Percentiles rank a stretch among this genome's conserved stretches.
Evolutionary conservation across 2,888 invertebrate species (phyloP).

Genomic region (Icerya purchasi): DNA sequence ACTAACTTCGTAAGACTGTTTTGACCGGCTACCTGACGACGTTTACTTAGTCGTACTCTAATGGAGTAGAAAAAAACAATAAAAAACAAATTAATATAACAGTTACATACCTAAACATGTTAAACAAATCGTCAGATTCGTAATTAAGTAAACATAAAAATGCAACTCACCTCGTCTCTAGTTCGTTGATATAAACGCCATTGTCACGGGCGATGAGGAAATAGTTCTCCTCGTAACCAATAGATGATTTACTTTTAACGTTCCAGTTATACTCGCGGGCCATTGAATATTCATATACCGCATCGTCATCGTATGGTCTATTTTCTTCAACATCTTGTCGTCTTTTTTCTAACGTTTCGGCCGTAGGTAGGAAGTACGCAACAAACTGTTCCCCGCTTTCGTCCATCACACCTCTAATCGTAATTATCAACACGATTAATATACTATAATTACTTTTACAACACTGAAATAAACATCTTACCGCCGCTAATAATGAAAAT

Average conservation of each 20-base stretch:
- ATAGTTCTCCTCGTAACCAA: conserved; percentile 92
- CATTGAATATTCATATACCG: conserved; percentile 91
- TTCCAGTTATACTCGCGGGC: conserved; percentile 99
- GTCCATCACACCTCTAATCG: conserved; percentile 97
- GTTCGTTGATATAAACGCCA: conserved; percentile 81
- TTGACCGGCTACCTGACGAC: conserved; percentile 55
- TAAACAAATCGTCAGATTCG: no score
- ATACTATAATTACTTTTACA: no score
- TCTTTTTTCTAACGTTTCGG: conserved; percentile 74
- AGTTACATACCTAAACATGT: no score
- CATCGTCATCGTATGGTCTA: conserved; percentile 65
- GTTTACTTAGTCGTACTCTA: conserved; percentile 78
- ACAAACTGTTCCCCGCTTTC: conserved; percentile 98
- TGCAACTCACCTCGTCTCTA: conserved; percentile 47
- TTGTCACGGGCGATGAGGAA: conserved; percentile 80
- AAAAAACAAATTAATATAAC: no score
- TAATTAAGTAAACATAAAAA: no score
- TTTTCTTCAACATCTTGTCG: conserved; percentile 54
- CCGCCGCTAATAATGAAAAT: no score
- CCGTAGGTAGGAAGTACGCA: conserved; percentile 90
- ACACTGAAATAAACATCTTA: no score
- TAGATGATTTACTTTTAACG: conserved; percentile 87
- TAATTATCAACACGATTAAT: no score
- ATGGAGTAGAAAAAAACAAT: conserved; percentile 11
- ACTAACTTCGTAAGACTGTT: conserved; percentile 56